These are phyloP conservation scores for Sorex maritimensis DNA, from an alignment of 2,797 vertebrate species.

Conservation along the genomic window DNA sequence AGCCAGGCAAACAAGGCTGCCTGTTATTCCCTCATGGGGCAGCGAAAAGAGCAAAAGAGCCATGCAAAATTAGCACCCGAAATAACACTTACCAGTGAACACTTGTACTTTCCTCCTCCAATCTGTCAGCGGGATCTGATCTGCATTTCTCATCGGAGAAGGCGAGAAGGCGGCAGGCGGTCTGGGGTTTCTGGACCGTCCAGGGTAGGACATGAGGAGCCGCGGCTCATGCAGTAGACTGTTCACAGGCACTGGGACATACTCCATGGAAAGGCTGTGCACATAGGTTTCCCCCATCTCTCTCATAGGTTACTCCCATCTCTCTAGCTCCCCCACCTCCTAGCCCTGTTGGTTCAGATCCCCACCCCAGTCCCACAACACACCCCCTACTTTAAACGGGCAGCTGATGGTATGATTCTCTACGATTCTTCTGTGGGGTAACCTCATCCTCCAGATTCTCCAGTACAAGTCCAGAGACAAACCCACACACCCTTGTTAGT, in stretches of 20 bases:
- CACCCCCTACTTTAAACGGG: conserved; percentile 59
- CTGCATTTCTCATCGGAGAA: conserved; percentile 65
- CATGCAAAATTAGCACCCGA: conserved; percentile 45
- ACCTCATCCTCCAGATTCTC: conserved; percentile 79
- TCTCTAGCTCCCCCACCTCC: conserved; percentile 56
- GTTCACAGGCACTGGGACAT: conserved; percentile 53
- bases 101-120: conserved; percentile 56
- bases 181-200: conserved; percentile 68
- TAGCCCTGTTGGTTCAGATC: conserved; percentile 19
- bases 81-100: conserved; percentile 88
- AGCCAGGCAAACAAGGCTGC: conserved; percentile 65
- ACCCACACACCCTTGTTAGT: conserved; percentile 76
- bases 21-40: not conserved
- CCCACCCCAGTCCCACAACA: conserved; percentile 45
- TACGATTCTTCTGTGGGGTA: conserved; percentile 69
- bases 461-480: conserved; percentile 78
- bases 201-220: conserved; percentile 64
- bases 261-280: conserved; percentile 57
- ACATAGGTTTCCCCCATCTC: not conserved
- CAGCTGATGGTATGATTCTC: conserved; percentile 65
- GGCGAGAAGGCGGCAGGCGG: conserved; percentile 68
- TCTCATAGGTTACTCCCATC: conserved; percentile 69
- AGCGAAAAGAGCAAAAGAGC: not conserved
- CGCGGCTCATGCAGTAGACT: conserved; percentile 12
- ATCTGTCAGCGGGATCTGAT: conserved; percentile 70